Evolutionary conservation across 1,140 invertebrate genomes (phyloP), one percentile per base, ranked within the genome.

Genomic region (Papilio xuthus): DNA sequence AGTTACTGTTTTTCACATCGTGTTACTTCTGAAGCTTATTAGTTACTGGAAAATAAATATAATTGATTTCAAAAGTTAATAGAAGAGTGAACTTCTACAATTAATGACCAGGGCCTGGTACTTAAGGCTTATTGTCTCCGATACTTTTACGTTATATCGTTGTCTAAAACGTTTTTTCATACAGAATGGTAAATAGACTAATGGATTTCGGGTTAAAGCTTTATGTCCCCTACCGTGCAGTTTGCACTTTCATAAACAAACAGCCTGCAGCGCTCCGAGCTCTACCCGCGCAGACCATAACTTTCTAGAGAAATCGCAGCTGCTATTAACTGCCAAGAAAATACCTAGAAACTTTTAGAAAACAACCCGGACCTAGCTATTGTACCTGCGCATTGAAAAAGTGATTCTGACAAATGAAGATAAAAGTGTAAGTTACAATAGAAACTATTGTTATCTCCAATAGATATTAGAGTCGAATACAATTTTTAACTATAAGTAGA

Each of bases 291-390:
- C 20, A 20, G 56, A 60, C 23, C 60, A 15, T 26, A 28, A 63
- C 60, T 63, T 63, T 63, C 60, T 63, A 63, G 60, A 63, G 60
- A 63, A 63, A 63, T 63, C 60, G 60, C 60, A 63, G 23, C 12
- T 26, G 23, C 60, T 13, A 63, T 63, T 63, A 28, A 63, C 26
- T 67, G 60, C 26, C 15, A 67, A 67, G 60, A 67, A 67, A 67
- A 67, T 67, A 67, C 23, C 26, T 67, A 67, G 23, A 67, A 67
- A 67, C 60, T 67, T 67, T 67, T 67, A 67, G 60, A 67, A 67
- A 67, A 67, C 60, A 67, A 67, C 23, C 32, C 26, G 26, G 60
- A 32, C 26, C 60, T 67, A 67, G 32, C 60, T 67, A 67, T 67
- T 67, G 60, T 67, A 32, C 60, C 23, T 26, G 56, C 20, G 26